Evolutionary conservation across 2,113 vertebrate genomes (phyloP), one percentile per base, ranked within the genome.

Genomic region (Polypterus senegalus): DNA sequence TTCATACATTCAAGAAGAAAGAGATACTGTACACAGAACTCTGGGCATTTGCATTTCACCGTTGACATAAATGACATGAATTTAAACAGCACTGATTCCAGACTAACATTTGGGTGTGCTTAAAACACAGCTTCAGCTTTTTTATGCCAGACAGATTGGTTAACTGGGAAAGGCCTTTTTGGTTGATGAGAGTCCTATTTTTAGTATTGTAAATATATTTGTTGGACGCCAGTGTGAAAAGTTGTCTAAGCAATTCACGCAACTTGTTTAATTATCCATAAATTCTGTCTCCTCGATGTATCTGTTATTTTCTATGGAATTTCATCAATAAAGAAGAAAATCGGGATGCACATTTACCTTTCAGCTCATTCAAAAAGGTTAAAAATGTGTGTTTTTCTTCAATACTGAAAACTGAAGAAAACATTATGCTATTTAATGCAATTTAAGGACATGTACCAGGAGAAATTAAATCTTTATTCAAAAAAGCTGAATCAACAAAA

Each of bases 191-290:
- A 57, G 63, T 66, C 71, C 66, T 8, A 68, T 72, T 83, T 79
- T 82, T 77, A 75, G 63, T 60, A 61, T 58, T 62, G 78, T 69
- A 80, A 81, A 82, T 80, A 79, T 81, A 64, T 76, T 61, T 65
- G 67, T 74, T 76, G 71, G 74, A 76, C 65, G 6, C 11, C 5
- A 59, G 45, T 59, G 49, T 59, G 57, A 63, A 58, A 60, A 59
- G 64, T 69, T 68, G 62, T 57, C 61, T 65, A 52, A 49, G 59
- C 58, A 54, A 68, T 72, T 67, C 58, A 62, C 66, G 58, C 69
- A 62, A 54, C 65, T 49, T 58, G 66, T 73, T 73, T 61, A 62
- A 71, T 78, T 46, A 71, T 63, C 65, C 54, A 51, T 57, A 43
- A 56, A 57, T 46, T 47, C 56, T 52, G 7, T 52, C 51, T 52